phyloP scores from a whole-genome alignment of 1,140 invertebrate species.

The Drosophila bipectinata region DNA sequence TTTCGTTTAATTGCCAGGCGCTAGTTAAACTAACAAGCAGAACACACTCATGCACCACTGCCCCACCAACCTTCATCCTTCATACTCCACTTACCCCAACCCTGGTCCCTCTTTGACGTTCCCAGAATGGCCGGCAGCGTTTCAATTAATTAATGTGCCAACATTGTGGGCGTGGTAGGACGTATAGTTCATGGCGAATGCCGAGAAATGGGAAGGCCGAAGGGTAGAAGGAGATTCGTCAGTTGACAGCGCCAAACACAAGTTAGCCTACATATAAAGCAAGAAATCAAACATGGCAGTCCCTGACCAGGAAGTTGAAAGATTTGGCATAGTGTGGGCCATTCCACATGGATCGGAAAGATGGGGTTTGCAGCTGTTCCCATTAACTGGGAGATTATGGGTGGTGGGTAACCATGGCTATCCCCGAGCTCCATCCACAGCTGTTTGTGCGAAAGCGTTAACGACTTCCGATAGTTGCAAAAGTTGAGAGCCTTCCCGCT shows the following conservation, averaged over 20 bases:
- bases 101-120: background rate
- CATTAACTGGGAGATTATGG: slow-evolving; percentile 47
- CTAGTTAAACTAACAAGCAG: slow-evolving; percentile 80
- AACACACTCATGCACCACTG: slow-evolving; percentile 59
- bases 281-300: slow-evolving; percentile 79
- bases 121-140: slow-evolving; percentile 59
- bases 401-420: slow-evolving; percentile 10
- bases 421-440: slow-evolving; percentile 10
- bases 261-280: slow-evolving; percentile 78
- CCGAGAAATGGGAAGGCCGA: background rate
- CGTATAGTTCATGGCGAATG: background rate
- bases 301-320: slow-evolving; percentile 45
- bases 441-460: slow-evolving; percentile 67
- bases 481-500: slow-evolving; percentile 42
- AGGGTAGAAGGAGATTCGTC: slow-evolving; percentile 4
- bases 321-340: slow-evolving; percentile 28
- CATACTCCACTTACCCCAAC: too few species aligned
- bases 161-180: slow-evolving; percentile 64
- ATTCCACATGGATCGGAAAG: background rate
- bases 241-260: slow-evolving; percentile 69
- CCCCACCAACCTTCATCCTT: too few species aligned
- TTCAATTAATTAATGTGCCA: slow-evolving; percentile 81
- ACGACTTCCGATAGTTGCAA: slow-evolving; percentile 79
- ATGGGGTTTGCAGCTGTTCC: slow-evolving; percentile 38
- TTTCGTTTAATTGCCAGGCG: slow-evolving; percentile 77